Conservation (phyloP, 2,888 invertebrate genomes). For the Synergus itoensis region DNA sequence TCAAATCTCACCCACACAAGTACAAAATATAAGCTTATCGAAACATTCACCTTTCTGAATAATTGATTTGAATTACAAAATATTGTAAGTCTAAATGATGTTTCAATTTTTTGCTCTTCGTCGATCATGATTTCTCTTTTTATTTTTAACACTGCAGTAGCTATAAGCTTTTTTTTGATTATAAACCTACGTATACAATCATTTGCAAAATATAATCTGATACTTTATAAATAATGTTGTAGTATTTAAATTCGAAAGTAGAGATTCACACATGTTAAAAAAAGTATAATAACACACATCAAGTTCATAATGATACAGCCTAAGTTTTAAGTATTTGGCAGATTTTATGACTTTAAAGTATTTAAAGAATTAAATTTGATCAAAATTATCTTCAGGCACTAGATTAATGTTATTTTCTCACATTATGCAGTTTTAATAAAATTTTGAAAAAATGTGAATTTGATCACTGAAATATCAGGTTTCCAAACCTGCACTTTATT, state of each 20-base stretch:
- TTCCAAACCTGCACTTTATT: neutral
- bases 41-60: neutral
- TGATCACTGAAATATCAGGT: neutral
- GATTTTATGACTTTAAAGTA: neutral
- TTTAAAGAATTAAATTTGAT: neutral
- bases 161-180: too few relatives aligned
- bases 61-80: neutral
- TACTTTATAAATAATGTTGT: neutral
- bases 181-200: too few relatives aligned
- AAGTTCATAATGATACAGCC: neutral
- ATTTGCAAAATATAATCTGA: too few relatives aligned
- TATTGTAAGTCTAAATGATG: neutral
- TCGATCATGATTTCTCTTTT: neutral
- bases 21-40: slow-evolving; percentile 2
- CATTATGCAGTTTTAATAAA: neutral
- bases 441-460: neutral
- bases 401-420: neutral
- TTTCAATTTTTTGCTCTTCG: neutral
- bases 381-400: neutral
- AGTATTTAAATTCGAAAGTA: neutral
- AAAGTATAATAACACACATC: neutral
- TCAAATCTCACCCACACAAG: neutral
- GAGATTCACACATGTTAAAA: neutral
- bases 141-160: neutral
- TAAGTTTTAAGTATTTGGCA: neutral